These are phyloP conservation scores for Notoglanidium macrostoma DNA, from an alignment of 2,797 vertebrate species.

Conservation along the genomic window DNA sequence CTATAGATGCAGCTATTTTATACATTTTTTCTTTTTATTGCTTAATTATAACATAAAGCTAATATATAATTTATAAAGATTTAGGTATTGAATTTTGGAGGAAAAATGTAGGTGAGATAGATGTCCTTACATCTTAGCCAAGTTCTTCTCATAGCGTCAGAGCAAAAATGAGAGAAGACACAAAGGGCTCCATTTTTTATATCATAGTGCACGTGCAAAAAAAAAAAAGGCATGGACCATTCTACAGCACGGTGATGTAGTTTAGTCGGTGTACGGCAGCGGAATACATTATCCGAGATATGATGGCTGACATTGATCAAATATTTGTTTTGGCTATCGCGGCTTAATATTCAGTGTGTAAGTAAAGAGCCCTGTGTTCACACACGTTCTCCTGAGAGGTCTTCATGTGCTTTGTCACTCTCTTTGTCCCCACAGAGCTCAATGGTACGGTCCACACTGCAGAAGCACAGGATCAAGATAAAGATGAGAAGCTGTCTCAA, in stretches of 20 bases:
- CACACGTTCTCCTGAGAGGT: neutral
- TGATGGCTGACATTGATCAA: neutral
- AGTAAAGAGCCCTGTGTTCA: neutral
- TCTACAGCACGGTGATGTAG: neutral
- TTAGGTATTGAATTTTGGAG: neutral
- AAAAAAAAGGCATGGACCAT: neutral
- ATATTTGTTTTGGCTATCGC: slow-evolving; percentile 4
- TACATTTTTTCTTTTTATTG: neutral
- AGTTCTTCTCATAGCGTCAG: neutral
- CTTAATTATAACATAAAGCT: neutral
- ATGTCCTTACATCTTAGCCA: neutral
- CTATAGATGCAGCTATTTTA: neutral
- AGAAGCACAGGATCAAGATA: slow-evolving; percentile 55
- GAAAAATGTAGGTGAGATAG: neutral
- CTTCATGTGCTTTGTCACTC: neutral
- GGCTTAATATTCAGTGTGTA: neutral
- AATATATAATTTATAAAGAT: neutral
- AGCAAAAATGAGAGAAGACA: neutral
- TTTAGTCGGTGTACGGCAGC: neutral
- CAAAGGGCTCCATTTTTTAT: neutral
- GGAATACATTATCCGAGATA: neutral
- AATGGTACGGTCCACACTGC: slow-evolving; percentile 55
- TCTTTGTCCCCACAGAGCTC: slow-evolving; percentile 52
- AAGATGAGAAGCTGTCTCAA: slow-evolving; percentile 58
- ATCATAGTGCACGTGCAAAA: neutral